Evolutionary conservation across 2,888 invertebrate species (phyloP), one percentile per base, ranked within the genome.

Genomic region (Ormyrus labotus): DNA sequence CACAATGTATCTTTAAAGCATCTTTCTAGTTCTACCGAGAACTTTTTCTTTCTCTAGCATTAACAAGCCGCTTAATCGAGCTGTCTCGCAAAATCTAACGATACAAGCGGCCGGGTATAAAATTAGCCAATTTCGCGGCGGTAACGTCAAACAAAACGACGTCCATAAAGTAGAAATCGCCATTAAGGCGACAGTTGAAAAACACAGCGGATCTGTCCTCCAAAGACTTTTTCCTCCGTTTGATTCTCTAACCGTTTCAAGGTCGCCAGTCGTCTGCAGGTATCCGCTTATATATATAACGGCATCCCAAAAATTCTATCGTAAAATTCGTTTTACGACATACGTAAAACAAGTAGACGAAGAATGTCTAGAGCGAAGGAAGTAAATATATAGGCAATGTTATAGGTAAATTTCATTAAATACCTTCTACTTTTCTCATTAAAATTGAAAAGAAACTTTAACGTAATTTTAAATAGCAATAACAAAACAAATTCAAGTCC

Each of bases 191-290:
- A 10, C 53, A 55, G 2, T 13, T 58, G 48, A 13, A 58, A 65
- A 64, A 73, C 48, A 55, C 50, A 9, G 34, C 9, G 51, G 61
- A 51, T 9, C 61, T 63, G n/a, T 63, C 11, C 34, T 50, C 19
- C n/a, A 10, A 34, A 3, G 34, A 58, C 6, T 48, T 57, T 69
- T n/a, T 69, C 51, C 53, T 11, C 50, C 55, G 53, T 55, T 63
- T 50, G 5, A 63, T 69, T 69, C 53, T 68, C 58, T 61, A 67
- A 68, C 51, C 48, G 61, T 76, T 48, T 63, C 69, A 70, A 76
- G 76, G 69, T 63, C 48, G 48, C 47, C 13, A 47, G 64, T 65
- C 65, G 57, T 65, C 53, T 72, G 50, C 47, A 7, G 13, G 9
- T 47, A 55, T 55, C 4, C 34, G 13, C 11, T 68, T 68, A 48